These are phyloP conservation scores for Pontoporia blainvillei DNA, from an alignment of 2,113 vertebrate genomes.

Conservation along the genomic window DNA sequence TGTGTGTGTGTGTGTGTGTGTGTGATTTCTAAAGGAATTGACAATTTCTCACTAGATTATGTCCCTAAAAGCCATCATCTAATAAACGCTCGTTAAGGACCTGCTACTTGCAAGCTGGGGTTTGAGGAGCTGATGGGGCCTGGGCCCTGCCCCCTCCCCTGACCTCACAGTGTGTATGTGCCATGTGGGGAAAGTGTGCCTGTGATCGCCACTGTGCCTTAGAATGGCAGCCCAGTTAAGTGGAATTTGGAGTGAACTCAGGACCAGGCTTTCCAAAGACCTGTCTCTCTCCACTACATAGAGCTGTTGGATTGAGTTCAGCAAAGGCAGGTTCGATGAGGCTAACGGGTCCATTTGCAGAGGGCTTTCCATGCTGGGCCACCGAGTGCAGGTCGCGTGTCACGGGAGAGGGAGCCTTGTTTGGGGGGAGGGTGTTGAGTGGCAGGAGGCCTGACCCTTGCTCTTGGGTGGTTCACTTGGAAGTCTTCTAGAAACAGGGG, in stretches of 20 bases:
- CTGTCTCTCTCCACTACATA: fast-evolving
- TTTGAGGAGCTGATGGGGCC: fast-evolving
- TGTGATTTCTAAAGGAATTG: neutral
- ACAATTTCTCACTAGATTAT: neutral
- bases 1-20: neutral
- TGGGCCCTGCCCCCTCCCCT: neutral
- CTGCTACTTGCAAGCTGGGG: fast-evolving
- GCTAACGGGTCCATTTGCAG: fast-evolving
- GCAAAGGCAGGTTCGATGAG: fast-evolving
- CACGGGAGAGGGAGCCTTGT: fast-evolving
- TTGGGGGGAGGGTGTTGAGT: neutral
- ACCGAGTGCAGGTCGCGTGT: fast-evolving
- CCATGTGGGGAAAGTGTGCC: fast-evolving
- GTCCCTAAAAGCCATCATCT: neutral
- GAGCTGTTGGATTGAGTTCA: neutral
- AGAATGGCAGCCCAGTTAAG: fast-evolving
- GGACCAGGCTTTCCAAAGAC: too few species aligned
- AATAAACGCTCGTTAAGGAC: fast-evolving
- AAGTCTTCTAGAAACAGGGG: neutral
- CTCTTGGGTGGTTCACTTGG: fast-evolving
- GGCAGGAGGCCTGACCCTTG: fast-evolving
- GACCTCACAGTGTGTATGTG: fast-evolving
- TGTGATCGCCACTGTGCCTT: fast-evolving
- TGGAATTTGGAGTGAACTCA: neutral
- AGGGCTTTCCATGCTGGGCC: neutral